phyloP scores from a whole-genome alignment of 2,113 vertebrate genomes.

The Erinaceus europaeus region DNA sequence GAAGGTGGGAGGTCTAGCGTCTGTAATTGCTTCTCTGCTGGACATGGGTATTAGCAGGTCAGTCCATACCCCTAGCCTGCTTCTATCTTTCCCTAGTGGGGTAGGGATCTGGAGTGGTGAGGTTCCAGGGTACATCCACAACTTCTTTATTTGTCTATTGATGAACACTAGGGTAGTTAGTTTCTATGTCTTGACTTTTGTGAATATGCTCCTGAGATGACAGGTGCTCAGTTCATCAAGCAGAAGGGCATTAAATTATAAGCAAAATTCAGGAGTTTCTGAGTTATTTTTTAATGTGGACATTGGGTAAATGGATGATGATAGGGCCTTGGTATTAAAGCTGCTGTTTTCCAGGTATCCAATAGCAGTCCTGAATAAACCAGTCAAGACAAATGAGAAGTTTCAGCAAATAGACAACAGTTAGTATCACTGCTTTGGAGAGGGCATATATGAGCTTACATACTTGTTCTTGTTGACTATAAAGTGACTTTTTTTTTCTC shows the following conservation, averaged over 20 bases:
- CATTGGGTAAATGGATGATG: accelerated
- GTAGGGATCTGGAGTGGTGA: too few relatives aligned
- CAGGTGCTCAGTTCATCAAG: neutral
- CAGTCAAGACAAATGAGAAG: neutral
- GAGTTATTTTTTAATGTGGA: too few relatives aligned
- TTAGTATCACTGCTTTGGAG: accelerated
- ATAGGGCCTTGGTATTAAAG: neutral
- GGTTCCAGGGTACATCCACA: too few relatives aligned
- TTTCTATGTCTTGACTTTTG: too few relatives aligned
- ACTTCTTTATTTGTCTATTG: too few relatives aligned
- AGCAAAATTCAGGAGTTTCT: neutral
- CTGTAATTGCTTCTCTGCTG: too few relatives aligned
- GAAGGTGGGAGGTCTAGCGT: too few relatives aligned
- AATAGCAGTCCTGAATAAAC: neutral
- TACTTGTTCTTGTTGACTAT: accelerated
- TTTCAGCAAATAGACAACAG: neutral
- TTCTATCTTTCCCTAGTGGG: too few relatives aligned
- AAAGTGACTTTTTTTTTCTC: neutral
- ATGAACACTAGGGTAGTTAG: too few relatives aligned
- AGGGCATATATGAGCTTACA: accelerated
- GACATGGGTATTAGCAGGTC: too few relatives aligned
- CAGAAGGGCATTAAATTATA: neutral
- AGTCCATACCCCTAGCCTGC: too few relatives aligned
- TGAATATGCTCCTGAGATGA: too few relatives aligned
- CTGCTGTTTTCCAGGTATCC: neutral